Evolutionary conservation across 2,888 invertebrate species (phyloP), one percentile per base, ranked within the genome.

Genomic region (Plutella xylostella): DNA sequence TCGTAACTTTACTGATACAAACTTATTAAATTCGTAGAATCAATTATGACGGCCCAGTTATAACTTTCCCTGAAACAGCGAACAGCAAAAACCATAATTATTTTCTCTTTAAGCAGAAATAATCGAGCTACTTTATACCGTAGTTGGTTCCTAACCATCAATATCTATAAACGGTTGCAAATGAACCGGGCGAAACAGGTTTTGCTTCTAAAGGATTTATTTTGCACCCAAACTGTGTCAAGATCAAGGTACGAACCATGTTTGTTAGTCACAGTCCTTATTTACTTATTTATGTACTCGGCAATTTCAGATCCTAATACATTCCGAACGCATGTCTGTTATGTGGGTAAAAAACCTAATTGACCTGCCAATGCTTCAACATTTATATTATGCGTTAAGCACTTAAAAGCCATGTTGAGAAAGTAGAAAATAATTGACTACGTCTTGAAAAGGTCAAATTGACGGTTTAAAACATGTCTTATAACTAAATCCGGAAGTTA

Each of bases 181-280:
- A 63, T 63, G 53, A 57, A 57, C 60, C 49, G 33, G 38, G 45
- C 49, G 42, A 54, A 77, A 82, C 78, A 68, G 74, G 82, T 78
- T 77, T 70, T 15, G 43, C 55, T 43, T 48, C 53, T 62, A 61
- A 71, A 73, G 73, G 75, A 78, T 76, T 72, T 72, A 72, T 71
- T 73, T 67, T 63, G 50, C 57, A 49, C 57, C 49, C 54, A 64
- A 82, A 76, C 75, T 77, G 66, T 80, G 82, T 82, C 82, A 82
- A 73, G 80, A 79, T 79, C 79, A 79, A 76, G 78, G 78, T 71
- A 62, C 61, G 53, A 55, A 70, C 71, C 72, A 52, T 54, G 72
- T 74, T 69, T 69, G 54, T 71, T 72, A 73, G 68, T 74, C 73
- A 43, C 20, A 15, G 14, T 9, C 34, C 34, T 34, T 34, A 34